A percentile compares a stretch with the other conserved stretches of the same genome.
phyloP scores from a whole-genome alignment of 2,888 invertebrate genomes.

The Hofmannophila pseudospretella region DNA sequence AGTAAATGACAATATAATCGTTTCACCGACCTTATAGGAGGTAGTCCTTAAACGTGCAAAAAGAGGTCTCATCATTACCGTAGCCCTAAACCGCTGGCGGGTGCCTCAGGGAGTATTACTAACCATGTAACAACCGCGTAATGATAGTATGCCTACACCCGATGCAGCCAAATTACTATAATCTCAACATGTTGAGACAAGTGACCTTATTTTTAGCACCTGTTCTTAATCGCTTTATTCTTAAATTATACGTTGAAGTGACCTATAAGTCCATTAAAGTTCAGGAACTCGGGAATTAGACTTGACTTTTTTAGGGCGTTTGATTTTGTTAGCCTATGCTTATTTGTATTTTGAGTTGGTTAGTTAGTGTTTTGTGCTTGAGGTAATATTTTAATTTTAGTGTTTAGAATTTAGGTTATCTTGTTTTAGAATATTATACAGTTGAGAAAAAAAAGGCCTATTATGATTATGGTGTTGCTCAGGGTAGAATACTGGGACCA shows the following conservation, averaged over 20 bases:
- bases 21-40: too few relatives aligned
- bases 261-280: slow-evolving; percentile 6
- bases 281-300: slow-evolving; percentile 2
- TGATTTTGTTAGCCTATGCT: slow-evolving; percentile 1
- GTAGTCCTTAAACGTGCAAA: too few relatives aligned
- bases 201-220: slow-evolving; percentile 34
- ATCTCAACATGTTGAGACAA: slow-evolving; percentile 19
- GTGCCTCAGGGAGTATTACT: neutral
- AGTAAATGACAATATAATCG: too few relatives aligned
- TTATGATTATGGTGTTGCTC: neutral
- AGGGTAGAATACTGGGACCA: neutral
- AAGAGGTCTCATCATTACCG: too few relatives aligned
- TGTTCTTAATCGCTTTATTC: slow-evolving; percentile 19
- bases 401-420: too few relatives aligned
- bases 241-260: slow-evolving; percentile 6
- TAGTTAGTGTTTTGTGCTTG: neutral
- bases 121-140: slow-evolving; percentile 4
- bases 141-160: neutral
- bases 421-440: too few relatives aligned
- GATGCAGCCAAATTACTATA: slow-evolving; percentile 26
- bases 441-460: too few relatives aligned
- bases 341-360: neutral
- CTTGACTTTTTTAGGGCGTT: slow-evolving; percentile 5
- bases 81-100: slow-evolving; percentile 1
- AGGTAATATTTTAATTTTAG: too few relatives aligned